Percentiles rank a stretch among this genome's conserved stretches.
phyloP scores from a whole-genome alignment of 1,140 invertebrate species.

The Plodia interpunctella region DNA sequence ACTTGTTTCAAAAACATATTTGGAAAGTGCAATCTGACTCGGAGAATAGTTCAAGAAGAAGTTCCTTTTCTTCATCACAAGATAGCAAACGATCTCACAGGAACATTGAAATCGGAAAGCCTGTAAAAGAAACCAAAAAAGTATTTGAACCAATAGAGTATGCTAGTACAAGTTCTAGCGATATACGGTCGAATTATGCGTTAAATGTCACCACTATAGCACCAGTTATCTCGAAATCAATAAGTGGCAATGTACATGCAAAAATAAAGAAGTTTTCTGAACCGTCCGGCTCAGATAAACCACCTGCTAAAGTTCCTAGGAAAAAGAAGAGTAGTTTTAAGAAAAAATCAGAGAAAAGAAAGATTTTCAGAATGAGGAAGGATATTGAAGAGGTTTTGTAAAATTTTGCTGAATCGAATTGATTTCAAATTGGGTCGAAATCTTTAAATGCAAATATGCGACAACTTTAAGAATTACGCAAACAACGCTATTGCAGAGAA shows the following conservation, averaged over 20 bases:
- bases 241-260: constrained; percentile 58
- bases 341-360: constrained; percentile 44
- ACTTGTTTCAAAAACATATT: constrained; percentile 73
- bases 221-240: constrained; percentile 42
- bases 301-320: constrained; percentile 34
- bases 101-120: constrained; percentile 21
- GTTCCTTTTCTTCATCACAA: constrained; percentile 47
- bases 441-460: no score
- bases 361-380: constrained; percentile 57
- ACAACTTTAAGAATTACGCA: not conserved
- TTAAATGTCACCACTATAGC: constrained; percentile 25
- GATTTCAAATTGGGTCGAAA: no score
- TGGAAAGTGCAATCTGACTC: constrained; percentile 53
- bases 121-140: constrained; percentile 49
- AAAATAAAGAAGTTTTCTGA: constrained; percentile 71
- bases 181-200: constrained; percentile 30
- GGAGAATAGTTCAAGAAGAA: constrained; percentile 44
- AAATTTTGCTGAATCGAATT: constrained; percentile 4
- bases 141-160: constrained; percentile 46
- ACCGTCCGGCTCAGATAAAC: constrained; percentile 34
- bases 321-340: constrained; percentile 50
- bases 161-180: constrained; percentile 30
- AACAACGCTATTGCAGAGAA: no score
- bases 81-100: constrained; percentile 32
- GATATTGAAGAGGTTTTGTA: constrained; percentile 60